Evolutionary conservation across 2,888 invertebrate species (phyloP).

Genomic region (Exocentrus adspersus): DNA sequence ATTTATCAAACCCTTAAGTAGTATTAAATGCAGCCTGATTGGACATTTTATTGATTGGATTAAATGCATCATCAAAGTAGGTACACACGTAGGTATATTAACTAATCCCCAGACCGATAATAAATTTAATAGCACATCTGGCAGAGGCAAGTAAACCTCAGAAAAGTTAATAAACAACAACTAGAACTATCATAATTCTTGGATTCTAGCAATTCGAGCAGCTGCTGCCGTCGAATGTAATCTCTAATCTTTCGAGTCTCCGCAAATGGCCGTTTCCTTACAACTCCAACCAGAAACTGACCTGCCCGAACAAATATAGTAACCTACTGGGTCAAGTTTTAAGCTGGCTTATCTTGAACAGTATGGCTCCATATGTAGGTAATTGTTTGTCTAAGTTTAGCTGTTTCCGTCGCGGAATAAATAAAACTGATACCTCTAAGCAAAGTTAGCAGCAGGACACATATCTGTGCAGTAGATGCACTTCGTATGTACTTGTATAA

Average conservation of each 20-base stretch:
- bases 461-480: too few relatives aligned
- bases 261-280: neutral
- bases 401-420: neutral
- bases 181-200: neutral
- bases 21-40: too few relatives aligned
- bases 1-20: too few relatives aligned
- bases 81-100: too few relatives aligned
- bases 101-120: too few relatives aligned
- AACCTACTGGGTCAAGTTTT: neutral
- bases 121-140: neutral
- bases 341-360: neutral
- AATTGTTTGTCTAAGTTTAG: neutral
- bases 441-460: too few relatives aligned
- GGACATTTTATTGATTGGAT: too few relatives aligned
- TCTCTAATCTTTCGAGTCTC: neutral
- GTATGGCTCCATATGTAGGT: neutral
- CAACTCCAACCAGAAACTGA: neutral
- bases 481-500: too few relatives aligned
- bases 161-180: neutral
- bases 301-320: neutral
- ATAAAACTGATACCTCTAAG: neutral
- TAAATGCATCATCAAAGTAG: too few relatives aligned
- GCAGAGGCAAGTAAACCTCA: neutral
- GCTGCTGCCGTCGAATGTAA: neutral
- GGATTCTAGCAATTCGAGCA: neutral